These are phyloP conservation scores for Phodopus roborovskii DNA, from an alignment of 2,113 vertebrate species.

Conservation along the genomic window DNA sequence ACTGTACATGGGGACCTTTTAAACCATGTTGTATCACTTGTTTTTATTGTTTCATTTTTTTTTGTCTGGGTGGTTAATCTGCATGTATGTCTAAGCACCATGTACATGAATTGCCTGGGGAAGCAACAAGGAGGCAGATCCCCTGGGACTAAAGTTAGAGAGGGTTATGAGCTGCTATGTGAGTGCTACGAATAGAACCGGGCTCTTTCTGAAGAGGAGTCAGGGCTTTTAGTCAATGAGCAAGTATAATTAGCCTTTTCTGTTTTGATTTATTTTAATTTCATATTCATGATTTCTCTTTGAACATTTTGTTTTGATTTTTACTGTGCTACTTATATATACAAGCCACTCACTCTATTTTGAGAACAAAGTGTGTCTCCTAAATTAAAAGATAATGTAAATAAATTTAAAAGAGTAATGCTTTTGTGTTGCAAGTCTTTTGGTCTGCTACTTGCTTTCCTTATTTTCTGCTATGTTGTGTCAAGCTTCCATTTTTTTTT, in stretches of 20 bases:
- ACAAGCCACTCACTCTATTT: neutral
- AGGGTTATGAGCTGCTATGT: neutral
- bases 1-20: too few species aligned
- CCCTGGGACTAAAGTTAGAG: neutral
- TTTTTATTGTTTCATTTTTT: neutral
- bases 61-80: neutral
- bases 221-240: neutral
- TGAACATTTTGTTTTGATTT: neutral
- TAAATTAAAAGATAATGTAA: conserved; percentile 2
- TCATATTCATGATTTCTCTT: neutral
- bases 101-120: neutral
- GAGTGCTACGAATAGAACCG: neutral
- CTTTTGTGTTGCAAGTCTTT: neutral
- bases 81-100: too few species aligned
- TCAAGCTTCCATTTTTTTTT: neutral
- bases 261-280: neutral
- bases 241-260: neutral
- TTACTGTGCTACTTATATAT: neutral
- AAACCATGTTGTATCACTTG: neutral
- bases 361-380: neutral
- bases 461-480: neutral
- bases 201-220: neutral
- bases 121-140: neutral
- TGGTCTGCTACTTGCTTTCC: neutral
- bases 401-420: neutral